Evolutionary conservation across 2,888 invertebrate genomes (phyloP), one percentile per base, ranked within the genome.

Genomic region (Drosophila tripunctata): DNA sequence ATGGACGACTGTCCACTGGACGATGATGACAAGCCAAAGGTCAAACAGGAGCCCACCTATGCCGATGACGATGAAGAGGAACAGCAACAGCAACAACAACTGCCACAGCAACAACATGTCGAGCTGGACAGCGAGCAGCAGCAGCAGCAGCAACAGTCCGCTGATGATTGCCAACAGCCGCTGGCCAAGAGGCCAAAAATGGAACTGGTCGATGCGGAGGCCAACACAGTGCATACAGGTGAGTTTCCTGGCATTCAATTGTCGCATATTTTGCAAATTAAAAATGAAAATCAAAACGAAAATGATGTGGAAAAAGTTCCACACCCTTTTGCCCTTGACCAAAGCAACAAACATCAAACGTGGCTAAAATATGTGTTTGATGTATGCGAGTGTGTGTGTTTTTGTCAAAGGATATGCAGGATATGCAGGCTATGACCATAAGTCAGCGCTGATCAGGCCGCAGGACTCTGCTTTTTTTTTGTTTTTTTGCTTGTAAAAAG

Each of bases 141-240:
- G 19, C 17, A 38, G 15, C 47, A 24, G n/a, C 15, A 22, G 8
- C 33, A 12, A n/a, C 38, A 58, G 7, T 35, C 54, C 14, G 17
- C 43, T 31, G 68, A 72, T 6, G 75, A 69, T 15, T 86, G 86
- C 76, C 83, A 91, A 52, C 93, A 93, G 58, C 90, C 92, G 38
- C 92, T 93, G 73, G 78, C 88, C 57, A 96, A 96, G 91, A 95
- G 96, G 87, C 94, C 94, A 35, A 94, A 96, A 89, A 96, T 95
- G 54, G 96, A 96, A 92, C 94, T 96, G 30, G 96, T 94, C 67
- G 97, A 97, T 90, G 97, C 97, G 44, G 97, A 97, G 91, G 96
- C 96, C 27, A 97, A 97, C 90, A 97, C 97, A 61, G 95, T 96
- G 92, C 96, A 96, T 92, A 96, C 96, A 92, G 97, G 97, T 97